Conservation (phyloP, 2,888 invertebrate species). For the Parelbella ahira region DNA sequence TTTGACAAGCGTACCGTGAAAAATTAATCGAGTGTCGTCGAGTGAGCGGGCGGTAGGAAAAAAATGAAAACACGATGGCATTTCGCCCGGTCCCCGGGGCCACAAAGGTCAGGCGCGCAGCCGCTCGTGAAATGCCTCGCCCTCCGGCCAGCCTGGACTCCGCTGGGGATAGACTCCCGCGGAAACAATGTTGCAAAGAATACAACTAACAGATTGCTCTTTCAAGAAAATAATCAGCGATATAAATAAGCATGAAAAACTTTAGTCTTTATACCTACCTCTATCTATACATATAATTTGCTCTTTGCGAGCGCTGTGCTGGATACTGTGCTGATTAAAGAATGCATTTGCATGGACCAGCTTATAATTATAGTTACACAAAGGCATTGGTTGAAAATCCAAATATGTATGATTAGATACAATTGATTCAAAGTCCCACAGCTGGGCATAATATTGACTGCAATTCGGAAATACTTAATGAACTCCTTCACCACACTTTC, state of each 20-base stretch:
- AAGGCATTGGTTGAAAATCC: slow-evolving; percentile 1
- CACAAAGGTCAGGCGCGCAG: slow-evolving; percentile 71
- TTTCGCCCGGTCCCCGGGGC: slow-evolving; percentile 65
- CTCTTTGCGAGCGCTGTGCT: not conserved
- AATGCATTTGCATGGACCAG: not conserved
- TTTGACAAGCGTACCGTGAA: slow-evolving; percentile 80
- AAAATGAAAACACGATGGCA: slow-evolving; percentile 71
- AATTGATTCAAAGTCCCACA: no score
- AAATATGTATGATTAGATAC: no score
- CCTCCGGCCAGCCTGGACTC: slow-evolving; percentile 40
- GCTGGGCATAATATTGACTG: no score
- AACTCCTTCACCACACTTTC: no score
- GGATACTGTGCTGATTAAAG: slow-evolving; percentile 9
- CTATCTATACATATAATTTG: no score
- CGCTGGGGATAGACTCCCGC: not conserved
- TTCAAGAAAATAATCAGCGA: slow-evolving; percentile 14
- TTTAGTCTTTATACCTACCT: slow-evolving; percentile 11
- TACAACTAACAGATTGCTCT: slow-evolving; percentile 18
- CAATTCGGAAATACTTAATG: no score
- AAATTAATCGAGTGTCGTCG: slow-evolving; percentile 78
- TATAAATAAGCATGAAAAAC: slow-evolving; percentile 15
- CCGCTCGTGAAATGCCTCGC: slow-evolving; percentile 74
- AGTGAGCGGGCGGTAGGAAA: slow-evolving; percentile 61
- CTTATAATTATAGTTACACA: slow-evolving; percentile 1
- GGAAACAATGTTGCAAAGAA: slow-evolving; percentile 29